Base-by-base conservation (phyloP, 2,797 vertebrate species). In the Brachymystax lenok region DNA sequence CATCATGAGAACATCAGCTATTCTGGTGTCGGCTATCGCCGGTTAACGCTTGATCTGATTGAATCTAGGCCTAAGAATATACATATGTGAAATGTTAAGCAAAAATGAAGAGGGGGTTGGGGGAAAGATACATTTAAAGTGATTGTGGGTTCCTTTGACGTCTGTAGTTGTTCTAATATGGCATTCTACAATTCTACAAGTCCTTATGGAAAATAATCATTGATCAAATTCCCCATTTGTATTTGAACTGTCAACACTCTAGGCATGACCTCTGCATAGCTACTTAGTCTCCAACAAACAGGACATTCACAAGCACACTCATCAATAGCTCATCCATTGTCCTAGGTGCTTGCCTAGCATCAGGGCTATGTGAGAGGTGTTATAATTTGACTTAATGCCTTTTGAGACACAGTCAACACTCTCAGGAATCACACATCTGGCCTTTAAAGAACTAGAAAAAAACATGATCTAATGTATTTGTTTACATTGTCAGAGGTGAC, bases 41-140 rank as follows among this genome's bases (percentile, higher is more conserved):
- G 6, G 35, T 7, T 35, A 35, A 7, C 35, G 7, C 35, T 35
- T 35, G 6, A 35, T 35, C 35, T 35, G 35, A 35, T 35, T 1
- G 6, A 35, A 7, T 35, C 35, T 7, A 7, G 7, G 35, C 6
- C 35, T 92, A 90, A 88, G 85, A 91, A 88, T 88, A 82, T n/a
- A 74, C 33, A 16, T 91, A 88, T 87, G 86, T 86, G 86, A 88
- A 91, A 91, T 90, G 85, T 88, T 90, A n/a, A 27, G 69, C 84
- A 77, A 71, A 16, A 21, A 61, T 3, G 6, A 35, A 35, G 35
- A 27, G 10, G 24, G n/a, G n/a, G 13, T 27, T 1, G 71, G 27
- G 56, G 5, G 30, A 7, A 27, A 21, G 46, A 13, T 16, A 17
- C 27, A 50, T 75, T 75, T 74, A 50, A 24, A 75, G 67, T 74